These are phyloP conservation scores for Himalopsyche phryganea DNA, from an alignment of 1,140 invertebrate species.

Conservation along the genomic window DNA sequence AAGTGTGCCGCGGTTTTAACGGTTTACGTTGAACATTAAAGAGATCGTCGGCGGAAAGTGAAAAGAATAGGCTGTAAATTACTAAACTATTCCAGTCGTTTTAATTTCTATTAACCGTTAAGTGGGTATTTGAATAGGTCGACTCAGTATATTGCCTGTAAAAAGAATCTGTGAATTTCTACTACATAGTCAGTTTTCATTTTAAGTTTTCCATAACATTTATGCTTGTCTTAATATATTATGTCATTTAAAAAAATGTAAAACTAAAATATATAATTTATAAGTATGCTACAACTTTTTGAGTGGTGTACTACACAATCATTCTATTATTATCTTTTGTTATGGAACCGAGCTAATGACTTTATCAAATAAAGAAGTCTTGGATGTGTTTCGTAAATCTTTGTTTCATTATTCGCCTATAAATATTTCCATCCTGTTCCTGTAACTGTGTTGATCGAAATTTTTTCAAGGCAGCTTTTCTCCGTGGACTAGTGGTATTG, in stretches of 20 bases:
- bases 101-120: neutral
- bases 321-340: constrained; percentile 28
- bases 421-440: neutral
- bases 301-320: constrained; percentile 25
- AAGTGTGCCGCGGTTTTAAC: neutral
- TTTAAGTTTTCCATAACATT: constrained; percentile 4
- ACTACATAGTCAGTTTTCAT: neutral
- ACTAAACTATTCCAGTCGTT: neutral
- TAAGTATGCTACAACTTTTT: constrained; percentile 24
- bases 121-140: neutral
- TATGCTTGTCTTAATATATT: constrained; percentile 4
- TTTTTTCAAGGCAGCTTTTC: neutral
- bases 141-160: neutral
- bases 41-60: too few relatives aligned
- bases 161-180: constrained; percentile 1
- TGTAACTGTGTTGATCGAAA: neutral
- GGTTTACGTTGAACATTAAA: neutral
- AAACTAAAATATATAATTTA: constrained; percentile 15
- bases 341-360: constrained; percentile 32
- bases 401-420: constrained; percentile 12
- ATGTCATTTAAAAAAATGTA: constrained; percentile 10
- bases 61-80: too few relatives aligned
- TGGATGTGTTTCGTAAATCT: constrained; percentile 28
- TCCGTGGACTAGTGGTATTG: neutral
- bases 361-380: constrained; percentile 31